A percentile compares a stretch with the other conserved stretches of the same genome.
Evolutionary conservation across 2,113 vertebrate species (phyloP).

Genomic region (Pelvicachromis taeniatus): DNA sequence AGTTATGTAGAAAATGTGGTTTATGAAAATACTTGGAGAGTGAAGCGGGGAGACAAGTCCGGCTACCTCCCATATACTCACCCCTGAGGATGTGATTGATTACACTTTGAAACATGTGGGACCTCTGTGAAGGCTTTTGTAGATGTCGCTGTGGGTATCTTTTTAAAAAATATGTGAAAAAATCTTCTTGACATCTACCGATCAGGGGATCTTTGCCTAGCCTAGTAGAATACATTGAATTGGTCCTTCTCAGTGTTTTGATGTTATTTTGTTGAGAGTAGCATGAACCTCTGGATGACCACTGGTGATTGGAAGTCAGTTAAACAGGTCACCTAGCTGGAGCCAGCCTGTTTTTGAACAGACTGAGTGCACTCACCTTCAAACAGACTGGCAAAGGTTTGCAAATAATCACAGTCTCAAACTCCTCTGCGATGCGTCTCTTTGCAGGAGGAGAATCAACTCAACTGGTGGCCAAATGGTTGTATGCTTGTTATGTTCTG

Average conservation of each 20-base stretch:
- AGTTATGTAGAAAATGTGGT: neutral
- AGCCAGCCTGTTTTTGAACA: neutral
- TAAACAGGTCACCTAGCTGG: neutral
- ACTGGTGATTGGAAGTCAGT: neutral
- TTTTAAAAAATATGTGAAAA: neutral
- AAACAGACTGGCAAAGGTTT: neutral
- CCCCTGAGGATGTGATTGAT: neutral
- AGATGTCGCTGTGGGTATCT: accelerated
- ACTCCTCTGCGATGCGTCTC: too few relatives aligned
- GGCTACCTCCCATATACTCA: neutral
- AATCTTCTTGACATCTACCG: neutral
- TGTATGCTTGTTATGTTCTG: too few relatives aligned
- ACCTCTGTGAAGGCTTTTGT: neutral
- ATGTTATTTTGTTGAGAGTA: neutral
- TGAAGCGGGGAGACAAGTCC: neutral
- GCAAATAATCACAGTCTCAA: neutral
- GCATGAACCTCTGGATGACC: neutral
- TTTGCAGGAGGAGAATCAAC: neutral
- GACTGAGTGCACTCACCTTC: neutral
- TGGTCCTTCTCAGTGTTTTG: neutral
- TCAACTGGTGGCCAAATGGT: neutral
- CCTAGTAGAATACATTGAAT: neutral
- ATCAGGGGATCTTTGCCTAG: neutral
- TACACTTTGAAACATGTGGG: neutral
- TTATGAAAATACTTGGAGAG: neutral